Base-by-base conservation (phyloP, 1,140 invertebrate species). In the Brachystomella parvula region DNA sequence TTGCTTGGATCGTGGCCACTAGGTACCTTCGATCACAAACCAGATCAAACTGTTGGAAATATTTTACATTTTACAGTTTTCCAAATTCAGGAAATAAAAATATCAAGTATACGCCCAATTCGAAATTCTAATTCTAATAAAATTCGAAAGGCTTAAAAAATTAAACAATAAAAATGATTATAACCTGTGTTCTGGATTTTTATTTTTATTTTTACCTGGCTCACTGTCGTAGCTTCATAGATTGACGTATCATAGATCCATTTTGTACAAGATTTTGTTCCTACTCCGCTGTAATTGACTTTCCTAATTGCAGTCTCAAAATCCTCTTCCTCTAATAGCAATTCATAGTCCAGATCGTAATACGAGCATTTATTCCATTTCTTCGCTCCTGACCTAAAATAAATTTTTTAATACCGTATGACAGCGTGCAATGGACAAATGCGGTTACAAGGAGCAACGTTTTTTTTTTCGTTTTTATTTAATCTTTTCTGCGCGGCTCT, bases 291-390 rank as follows among this genome's bases (percentile, higher is more conserved):
- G 24, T 60, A 56, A 61, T 73, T 60, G n/a, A 63, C 70, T 6
- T 47, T 35, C 12, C 63, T 9, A 31, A 28, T 61, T 15, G 32
- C 61, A 21, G 77, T 78, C 30, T 76, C 72, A 1, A 77, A 56
- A 0, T 81, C 78, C 30, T 75, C 72, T 0, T 79, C 75, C 59
- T 75, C 82, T 32, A 76, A 74, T 69, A 81, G 74, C 19, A 82
- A 69, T 9, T 76, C 32, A 61, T 82, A 83, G 66, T 83, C 74
- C 68, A 80, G 81, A 64, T 81, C 72, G 70, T 81, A 82, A 33
- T 68, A 61, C 19, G 24, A 9, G 31, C 67, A 69, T 19, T 31
- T 33, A 17, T 62, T 47, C 56, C 30, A 65, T 31, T 62, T 15
- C 24, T 6, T 53, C 24, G 9, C 24, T 17, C 24, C 49, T 17